Conservation (phyloP, 2,888 invertebrate genomes). For the Iphiclides podalirius region DNA sequence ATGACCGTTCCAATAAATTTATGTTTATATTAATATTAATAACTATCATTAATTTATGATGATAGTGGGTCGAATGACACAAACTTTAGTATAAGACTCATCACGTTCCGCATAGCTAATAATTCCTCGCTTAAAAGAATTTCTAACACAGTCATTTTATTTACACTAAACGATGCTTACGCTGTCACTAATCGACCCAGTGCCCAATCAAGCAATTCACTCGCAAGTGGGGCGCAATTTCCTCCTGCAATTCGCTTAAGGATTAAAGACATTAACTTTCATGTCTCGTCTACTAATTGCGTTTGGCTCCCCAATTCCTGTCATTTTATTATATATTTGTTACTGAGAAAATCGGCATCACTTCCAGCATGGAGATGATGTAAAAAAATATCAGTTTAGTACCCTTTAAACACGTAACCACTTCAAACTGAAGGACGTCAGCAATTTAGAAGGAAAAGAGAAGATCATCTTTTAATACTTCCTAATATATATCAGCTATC, state of each 20-base stretch:
- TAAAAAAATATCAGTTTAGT: not conserved
- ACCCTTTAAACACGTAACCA: no score
- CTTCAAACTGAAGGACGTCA: no score
- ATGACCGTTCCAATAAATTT: no score
- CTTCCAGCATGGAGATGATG: not conserved
- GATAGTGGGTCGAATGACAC: no score
- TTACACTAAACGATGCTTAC: slow-evolving; percentile 20
- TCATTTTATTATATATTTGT: slow-evolving; percentile 59
- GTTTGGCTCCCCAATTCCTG: slow-evolving; percentile 58
- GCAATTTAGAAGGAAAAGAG: no score
- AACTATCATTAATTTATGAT: no score
- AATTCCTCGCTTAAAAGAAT: not conserved
- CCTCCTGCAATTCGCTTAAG: slow-evolving; percentile 64
- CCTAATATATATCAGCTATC: no score
- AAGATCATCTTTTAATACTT: no score
- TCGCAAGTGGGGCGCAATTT: slow-evolving; percentile 67
- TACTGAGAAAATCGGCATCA: slow-evolving; percentile 32
- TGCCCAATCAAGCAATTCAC: slow-evolving; percentile 65
- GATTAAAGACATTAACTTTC: slow-evolving; percentile 71
- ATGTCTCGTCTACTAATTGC: slow-evolving; percentile 69
- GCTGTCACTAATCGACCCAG: slow-evolving; percentile 50
- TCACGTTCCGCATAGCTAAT: no score
- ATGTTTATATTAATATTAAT: no score
- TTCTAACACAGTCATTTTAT: slow-evolving; percentile 13
- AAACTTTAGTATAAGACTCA: no score